These are phyloP conservation scores for Coptodon bakossiorum DNA, from an alignment of 2,113 vertebrate genomes.

Conservation along the genomic window DNA sequence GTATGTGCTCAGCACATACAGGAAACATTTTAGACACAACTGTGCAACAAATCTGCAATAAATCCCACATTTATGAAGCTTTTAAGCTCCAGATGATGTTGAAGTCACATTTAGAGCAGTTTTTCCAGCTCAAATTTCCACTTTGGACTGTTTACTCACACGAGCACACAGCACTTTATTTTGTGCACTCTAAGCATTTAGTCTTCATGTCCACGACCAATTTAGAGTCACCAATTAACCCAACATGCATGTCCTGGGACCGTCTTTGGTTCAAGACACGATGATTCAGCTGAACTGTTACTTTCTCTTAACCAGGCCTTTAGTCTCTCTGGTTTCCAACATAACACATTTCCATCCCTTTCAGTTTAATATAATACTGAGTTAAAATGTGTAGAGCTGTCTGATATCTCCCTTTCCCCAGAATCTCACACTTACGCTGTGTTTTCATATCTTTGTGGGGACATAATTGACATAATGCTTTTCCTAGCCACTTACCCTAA, in stretches of 20 bases:
- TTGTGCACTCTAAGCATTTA: background rate
- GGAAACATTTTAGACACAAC: background rate
- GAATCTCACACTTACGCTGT: rapidly evolving
- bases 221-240: background rate
- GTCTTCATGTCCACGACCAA: background rate
- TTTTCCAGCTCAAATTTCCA: rapidly evolving
- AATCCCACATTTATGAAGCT: background rate
- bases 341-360: background rate
- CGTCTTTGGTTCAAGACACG: background rate
- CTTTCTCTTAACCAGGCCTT: background rate
- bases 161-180: background rate
- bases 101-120: background rate
- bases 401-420: background rate
- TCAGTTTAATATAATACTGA: background rate
- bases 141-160: background rate
- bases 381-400: background rate
- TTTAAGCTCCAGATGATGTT: background rate
- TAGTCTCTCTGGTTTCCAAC: background rate
- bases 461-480: background rate
- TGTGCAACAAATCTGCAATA: background rate
- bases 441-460: background rate
- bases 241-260: background rate
- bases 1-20: background rate
- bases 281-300: background rate
- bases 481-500: background rate